phyloP scores from a whole-genome alignment of 1,140 invertebrate species.

The Tetramorium alpestre region DNA sequence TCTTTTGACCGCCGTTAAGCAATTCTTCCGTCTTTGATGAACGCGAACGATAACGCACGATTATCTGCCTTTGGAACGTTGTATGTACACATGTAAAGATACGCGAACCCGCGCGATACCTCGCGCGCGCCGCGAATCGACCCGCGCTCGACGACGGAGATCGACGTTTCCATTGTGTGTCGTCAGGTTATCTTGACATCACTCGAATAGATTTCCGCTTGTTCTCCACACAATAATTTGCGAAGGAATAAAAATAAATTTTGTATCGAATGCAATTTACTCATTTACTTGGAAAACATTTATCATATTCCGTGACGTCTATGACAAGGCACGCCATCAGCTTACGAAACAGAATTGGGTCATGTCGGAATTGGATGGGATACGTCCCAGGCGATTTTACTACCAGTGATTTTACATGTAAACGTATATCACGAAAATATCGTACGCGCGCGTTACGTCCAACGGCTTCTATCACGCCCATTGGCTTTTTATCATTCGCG shows the following conservation, averaged over 20 bases:
- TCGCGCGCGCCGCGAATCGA: neutral
- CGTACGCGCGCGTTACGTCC: constrained; percentile 33
- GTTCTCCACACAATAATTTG: constrained; percentile 1
- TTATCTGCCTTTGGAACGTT: neutral
- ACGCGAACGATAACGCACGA: neutral
- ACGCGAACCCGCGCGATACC: neutral
- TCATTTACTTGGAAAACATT: constrained; percentile 60
- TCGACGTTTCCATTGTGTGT: neutral
- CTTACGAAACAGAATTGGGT: constrained; percentile 61
- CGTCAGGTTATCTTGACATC: neutral
- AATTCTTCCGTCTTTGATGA: constrained; percentile 14
- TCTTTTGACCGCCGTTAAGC: constrained; percentile 36
- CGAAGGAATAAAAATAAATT: constrained; percentile 42
- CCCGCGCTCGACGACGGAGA: too few species aligned
- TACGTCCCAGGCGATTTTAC: constrained; percentile 58
- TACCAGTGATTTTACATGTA: constrained; percentile 56
- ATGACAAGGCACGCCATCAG: constrained; percentile 54
- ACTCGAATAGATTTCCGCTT: neutral
- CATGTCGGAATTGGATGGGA: constrained; percentile 57
- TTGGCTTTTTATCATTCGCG: constrained; percentile 49
- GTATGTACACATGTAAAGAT: neutral
- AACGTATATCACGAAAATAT: constrained; percentile 54
- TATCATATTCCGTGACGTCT: constrained; percentile 59
- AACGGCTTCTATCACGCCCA: constrained; percentile 37
- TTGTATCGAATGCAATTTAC: constrained; percentile 50